Conservation (phyloP, 1,140 invertebrate genomes). For the Tyrophagus putrescentiae region DNA sequence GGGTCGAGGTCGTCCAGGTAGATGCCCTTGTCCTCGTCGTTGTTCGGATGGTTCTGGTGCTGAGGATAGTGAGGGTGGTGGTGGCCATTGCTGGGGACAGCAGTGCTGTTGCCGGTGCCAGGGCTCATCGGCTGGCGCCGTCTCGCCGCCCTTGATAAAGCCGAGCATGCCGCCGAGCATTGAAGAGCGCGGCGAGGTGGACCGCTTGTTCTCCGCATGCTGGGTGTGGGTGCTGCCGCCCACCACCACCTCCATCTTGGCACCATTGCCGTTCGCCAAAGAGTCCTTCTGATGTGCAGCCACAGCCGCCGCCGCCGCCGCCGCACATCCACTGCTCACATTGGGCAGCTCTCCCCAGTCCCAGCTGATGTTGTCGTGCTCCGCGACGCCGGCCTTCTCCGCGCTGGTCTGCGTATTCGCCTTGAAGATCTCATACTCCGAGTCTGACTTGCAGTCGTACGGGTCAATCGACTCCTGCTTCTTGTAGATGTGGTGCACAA, state of each 20-base stretch:
- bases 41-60: no score
- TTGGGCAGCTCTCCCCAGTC: constrained; percentile 86
- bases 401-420: constrained; percentile 27
- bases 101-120: no score
- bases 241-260: no score
- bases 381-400: constrained; percentile 28
- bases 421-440: constrained; percentile 27
- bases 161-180: constrained; percentile 78
- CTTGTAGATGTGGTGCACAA: background rate
- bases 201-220: background rate
- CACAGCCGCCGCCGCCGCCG: background rate
- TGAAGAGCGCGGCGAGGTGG: constrained; percentile 37
- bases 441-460: constrained; percentile 39
- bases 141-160: constrained; percentile 62
- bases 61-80: no score
- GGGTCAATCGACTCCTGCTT: background rate
- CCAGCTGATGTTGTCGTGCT: constrained; percentile 49
- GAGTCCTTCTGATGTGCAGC: no score
- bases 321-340: constrained; percentile 12
- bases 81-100: no score
- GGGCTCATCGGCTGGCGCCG: no score
- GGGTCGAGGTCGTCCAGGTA: constrained; percentile 83
- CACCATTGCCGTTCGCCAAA: no score
- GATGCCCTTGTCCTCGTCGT: constrained; percentile 55
- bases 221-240: no score